Conservation (phyloP, 1,140 invertebrate genomes). For the Pseudomyrmex flavicornis region DNA sequence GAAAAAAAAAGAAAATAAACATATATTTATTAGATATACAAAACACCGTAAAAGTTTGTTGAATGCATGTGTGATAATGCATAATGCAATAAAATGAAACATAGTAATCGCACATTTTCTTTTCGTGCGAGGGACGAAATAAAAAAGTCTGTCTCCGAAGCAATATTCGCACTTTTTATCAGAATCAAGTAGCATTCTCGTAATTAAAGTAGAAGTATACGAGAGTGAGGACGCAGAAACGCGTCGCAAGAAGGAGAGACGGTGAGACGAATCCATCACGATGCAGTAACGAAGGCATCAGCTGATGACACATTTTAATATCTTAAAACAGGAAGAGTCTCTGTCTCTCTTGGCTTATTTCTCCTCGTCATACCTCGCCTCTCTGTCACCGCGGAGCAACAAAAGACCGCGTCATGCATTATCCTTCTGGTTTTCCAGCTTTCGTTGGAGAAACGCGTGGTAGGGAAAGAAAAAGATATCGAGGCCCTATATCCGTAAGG, state of each 20-base stretch:
- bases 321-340: constrained; percentile 80
- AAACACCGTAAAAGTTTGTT: not conserved
- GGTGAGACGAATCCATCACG: constrained; percentile 75
- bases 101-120: constrained; percentile 1
- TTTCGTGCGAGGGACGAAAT: not conserved
- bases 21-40: not conserved
- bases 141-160: not conserved
- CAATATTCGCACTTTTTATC: constrained; percentile 14
- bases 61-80: not conserved
- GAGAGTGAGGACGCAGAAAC: constrained; percentile 27
- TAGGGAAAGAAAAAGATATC: constrained; percentile 67
- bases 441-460: constrained; percentile 64
- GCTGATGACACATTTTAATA: constrained; percentile 84
- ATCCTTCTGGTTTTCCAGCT: constrained; percentile 78
- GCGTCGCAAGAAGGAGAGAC: constrained; percentile 51
- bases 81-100: not conserved
- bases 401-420: constrained; percentile 81
- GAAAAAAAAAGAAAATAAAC: not conserved
- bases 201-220: constrained; percentile 69
- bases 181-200: constrained; percentile 58
- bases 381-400: constrained; percentile 69
- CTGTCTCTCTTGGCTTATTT: constrained; percentile 58
- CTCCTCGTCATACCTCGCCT: constrained; percentile 55
- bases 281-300: constrained; percentile 81
- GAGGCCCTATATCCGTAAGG: constrained; percentile 54